Percentiles rank a stretch among this genome's conserved stretches.
Evolutionary conservation across 2,113 vertebrate species (phyloP).

Genomic region (Cnemophilus loriae): DNA sequence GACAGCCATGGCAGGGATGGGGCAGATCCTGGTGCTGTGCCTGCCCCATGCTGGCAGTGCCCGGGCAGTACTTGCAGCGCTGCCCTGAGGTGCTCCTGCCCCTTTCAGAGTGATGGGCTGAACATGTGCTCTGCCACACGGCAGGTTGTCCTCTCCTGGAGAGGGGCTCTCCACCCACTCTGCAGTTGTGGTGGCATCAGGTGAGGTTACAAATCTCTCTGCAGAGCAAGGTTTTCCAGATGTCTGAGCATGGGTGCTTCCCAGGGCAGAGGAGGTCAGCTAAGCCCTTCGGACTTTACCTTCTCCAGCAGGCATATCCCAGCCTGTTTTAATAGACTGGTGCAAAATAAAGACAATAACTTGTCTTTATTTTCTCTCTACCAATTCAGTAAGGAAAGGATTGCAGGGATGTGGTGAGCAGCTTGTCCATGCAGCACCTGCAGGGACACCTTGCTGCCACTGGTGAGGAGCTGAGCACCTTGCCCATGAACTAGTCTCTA

Average conservation of each 20-base stretch:
- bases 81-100: neutral
- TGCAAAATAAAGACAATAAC: too few relatives aligned
- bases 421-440: neutral
- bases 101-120: neutral
- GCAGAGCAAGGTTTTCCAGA: neutral
- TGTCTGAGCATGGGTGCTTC: neutral
- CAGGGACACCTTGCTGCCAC: neutral
- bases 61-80: accelerated
- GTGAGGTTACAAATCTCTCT: neutral
- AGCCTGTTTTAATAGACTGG: accelerated
- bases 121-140: accelerated
- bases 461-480: neutral
- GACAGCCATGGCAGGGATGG: neutral
- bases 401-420: neutral
- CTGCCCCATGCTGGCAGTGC: neutral
- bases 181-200: neutral
- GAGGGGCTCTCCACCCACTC: neutral
- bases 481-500: neutral
- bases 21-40: neutral
- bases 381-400: neutral
- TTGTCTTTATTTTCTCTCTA: neutral
- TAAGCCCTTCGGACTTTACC: neutral
- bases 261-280: neutral
- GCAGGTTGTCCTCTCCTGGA: neutral
- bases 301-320: neutral